Evolutionary conservation across 2,797 vertebrate genomes (phyloP), one percentile per base, ranked within the genome.

Genomic region (Enteromius afrohamiltoni): DNA sequence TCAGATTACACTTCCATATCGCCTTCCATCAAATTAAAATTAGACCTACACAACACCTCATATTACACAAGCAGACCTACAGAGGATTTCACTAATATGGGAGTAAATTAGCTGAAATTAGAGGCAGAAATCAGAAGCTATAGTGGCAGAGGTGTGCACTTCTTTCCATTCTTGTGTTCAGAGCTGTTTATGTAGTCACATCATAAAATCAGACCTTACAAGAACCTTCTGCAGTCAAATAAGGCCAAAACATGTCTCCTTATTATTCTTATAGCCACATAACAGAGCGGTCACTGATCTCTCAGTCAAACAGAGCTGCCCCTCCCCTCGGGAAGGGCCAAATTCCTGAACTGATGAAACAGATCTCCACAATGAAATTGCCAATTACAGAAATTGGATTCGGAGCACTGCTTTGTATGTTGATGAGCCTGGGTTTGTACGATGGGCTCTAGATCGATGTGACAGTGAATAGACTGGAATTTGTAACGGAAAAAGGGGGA

Each of bases 341-440:
- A 73, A 82, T 71, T 73, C 55, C 80, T 70, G 45, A 82, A 83
- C 58, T 88, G 83, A 90, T 88, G 31, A 85, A 87, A 83, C 81
- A 60, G 78, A 90, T 92, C 89, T 91, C 77, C 86, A 91, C 91
- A 88, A 92, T 91, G 88, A 93, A 94, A 93, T 93, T 89, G 93
- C 74, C 93, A 94, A 94, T 95, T 93, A 93, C 88, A 92, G 86
- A 91, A 92, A 93, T 91, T 91, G 90, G 91, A 92, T 92, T 93
- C 89, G 91, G 91, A 92, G 91, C 87, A 80, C 83, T 90, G 91
- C 86, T 91, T 87, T 91, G 92, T 92, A 89, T 91, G 91, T 91
- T 93, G 91, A 94, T 93, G 90, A 94, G 92, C 87, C 74, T 81
- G 86, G 75, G 87, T 64, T 88, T 88, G 85, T 90, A 91, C 89